Base-by-base conservation (phyloP, 2,888 invertebrate species). In the Colletes collaris region DNA sequence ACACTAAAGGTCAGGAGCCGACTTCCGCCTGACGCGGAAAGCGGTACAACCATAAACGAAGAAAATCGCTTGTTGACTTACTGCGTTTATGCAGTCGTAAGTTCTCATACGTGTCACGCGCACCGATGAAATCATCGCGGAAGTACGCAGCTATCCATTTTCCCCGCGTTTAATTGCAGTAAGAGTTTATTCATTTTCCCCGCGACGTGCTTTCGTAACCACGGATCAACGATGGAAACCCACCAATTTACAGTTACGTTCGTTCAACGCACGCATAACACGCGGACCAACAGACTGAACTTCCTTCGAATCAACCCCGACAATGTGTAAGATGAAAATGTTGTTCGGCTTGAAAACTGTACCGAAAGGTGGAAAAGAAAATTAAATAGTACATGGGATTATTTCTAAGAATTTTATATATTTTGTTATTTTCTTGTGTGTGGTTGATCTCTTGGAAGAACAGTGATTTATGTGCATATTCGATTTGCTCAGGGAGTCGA, bases 91-190 rank as follows among this genome's bases (percentile, higher is more conserved):
- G 52, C 19, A 37, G 50, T 55, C 13, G 5, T 50, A 13, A 27
- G 40, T 65, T 64, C 35, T 68, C 63, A 11, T 60, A 58, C 8
- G 19, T 16, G 62, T 52, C 55, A 58, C 13, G 19, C 50, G 13
- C 7, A 27, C 11, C 60, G 16, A 52, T 53, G 69, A 82, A 88
- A 82, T 81, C 84, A 85, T 72, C 62, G 62, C 86, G 87, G 87
- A 88, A 89, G 86, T 87, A 84, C 73, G 72, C 71, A 52, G 75
- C 62, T 68, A 49, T 69, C 73, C 72, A 71, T 85, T 87, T 86
- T 83, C 87, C 76, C 68, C 44, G 58, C 66, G 74, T 70, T 85
- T 81, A 79, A 84, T 85, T 72, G 63, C 80, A 49, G 74, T 63
- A 76, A 80, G 53, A 60, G 50, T 67, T 79, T 70, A 66, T 44